Percentiles rank a stretch among this genome's conserved stretches.
phyloP scores from a whole-genome alignment of 23 tunicate genomes.

The Styela clava region DNA sequence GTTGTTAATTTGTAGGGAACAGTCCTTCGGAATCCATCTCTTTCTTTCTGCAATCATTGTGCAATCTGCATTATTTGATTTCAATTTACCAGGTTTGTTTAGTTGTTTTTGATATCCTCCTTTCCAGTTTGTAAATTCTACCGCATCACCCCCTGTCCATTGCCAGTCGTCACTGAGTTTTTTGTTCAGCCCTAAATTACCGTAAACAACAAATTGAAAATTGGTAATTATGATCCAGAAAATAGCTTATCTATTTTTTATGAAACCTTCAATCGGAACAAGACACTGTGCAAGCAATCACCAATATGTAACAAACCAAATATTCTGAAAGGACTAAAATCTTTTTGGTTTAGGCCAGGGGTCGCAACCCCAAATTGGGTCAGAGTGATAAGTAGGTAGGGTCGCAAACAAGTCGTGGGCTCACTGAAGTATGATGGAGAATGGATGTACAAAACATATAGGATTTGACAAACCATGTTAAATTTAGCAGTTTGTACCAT shows the following conservation, averaged over 20 bases:
- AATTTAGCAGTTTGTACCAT: too few species aligned
- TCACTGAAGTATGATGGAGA: too few species aligned
- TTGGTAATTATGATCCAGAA: not conserved
- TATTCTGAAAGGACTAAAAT: too few species aligned
- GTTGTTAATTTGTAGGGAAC: constrained; percentile 4
- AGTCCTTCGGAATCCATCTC: constrained; percentile 41
- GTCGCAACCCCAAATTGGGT: too few species aligned
- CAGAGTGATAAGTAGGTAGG: too few species aligned
- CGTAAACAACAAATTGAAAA: not conserved
- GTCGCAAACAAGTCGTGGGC: too few species aligned
- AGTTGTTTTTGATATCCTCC: constrained; percentile 24
- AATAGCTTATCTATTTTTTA: not conserved
- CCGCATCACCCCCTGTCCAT: constrained; percentile 52
- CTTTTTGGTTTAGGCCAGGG: too few species aligned
- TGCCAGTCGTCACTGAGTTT: constrained; percentile 68
- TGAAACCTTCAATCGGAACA: not conserved
- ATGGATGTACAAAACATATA: too few species aligned
- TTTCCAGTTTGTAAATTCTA: constrained; percentile 63
- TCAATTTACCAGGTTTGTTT: not conserved
- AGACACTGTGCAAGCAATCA: too few species aligned
- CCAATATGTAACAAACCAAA: too few species aligned
- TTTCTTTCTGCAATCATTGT: constrained; percentile 39
- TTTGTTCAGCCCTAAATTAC: constrained; percentile 61
- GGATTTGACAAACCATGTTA: too few species aligned
- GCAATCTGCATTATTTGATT: constrained; percentile 20